A percentile compares a stretch with the other conserved stretches of the same genome.
Evolutionary conservation across 2,888 invertebrate genomes (phyloP).

Genomic region (Octonoba sinensis): DNA sequence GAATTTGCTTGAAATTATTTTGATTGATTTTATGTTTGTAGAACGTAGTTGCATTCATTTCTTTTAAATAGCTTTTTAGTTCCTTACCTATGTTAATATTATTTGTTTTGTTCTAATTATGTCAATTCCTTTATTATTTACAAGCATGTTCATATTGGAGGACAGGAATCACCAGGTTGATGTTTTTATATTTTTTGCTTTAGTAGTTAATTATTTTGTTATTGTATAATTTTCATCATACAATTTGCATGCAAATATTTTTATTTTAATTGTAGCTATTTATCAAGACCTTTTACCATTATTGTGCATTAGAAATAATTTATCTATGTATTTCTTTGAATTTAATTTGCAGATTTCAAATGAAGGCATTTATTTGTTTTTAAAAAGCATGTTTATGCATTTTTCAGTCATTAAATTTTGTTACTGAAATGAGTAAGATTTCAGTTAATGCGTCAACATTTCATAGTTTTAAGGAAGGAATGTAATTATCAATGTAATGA

Average conservation of each 20-base stretch:
- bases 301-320: not conserved
- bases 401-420: no score
- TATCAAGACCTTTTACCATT: not conserved
- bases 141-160: constrained; percentile 62
- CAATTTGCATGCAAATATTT: constrained; percentile 24
- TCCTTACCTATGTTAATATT: constrained; percentile 17
- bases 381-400: no score
- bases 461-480: no score
- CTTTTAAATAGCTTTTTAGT: not conserved
- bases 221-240: constrained; percentile 2
- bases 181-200: constrained; percentile 37
- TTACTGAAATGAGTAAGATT: no score
- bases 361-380: no score
- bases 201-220: not conserved
- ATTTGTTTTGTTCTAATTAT: constrained; percentile 69
- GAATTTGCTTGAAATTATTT: no score
- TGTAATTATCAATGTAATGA: no score
- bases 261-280: constrained; percentile 16
- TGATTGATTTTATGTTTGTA: not conserved
- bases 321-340: not conserved
- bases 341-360: not conserved
- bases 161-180: constrained; percentile 50
- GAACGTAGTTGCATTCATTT: not conserved
- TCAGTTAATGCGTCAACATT: no score
- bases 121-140: constrained; percentile 47